Percentiles rank a stretch among this genome's conserved stretches.
Conservation (phyloP, 2,888 invertebrate species). For the Dryobota labecula region DNA sequence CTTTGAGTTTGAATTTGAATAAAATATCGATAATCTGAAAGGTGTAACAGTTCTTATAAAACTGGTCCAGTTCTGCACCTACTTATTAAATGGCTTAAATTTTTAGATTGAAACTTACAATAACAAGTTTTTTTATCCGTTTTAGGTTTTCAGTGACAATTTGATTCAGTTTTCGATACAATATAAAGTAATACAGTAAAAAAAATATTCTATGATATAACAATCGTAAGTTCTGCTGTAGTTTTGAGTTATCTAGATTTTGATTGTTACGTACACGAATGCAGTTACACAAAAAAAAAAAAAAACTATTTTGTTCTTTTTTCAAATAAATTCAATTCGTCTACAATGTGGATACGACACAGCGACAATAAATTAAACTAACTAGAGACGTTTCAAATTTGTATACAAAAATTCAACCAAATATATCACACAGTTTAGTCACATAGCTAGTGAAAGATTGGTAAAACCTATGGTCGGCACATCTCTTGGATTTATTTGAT, state of each 20-base stretch:
- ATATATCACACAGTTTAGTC: too few species aligned
- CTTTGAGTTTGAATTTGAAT: background rate
- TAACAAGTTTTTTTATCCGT: background rate
- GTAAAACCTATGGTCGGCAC: too few species aligned
- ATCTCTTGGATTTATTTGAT: too few species aligned
- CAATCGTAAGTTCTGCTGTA: too few species aligned
- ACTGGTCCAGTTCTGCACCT: background rate
- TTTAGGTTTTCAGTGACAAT: constrained; percentile 27
- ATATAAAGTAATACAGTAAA: background rate
- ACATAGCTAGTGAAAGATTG: too few species aligned
- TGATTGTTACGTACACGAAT: background rate
- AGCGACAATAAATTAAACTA: too few species aligned
- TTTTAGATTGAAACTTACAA: background rate
- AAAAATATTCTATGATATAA: constrained; percentile 12
- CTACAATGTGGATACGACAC: too few species aligned
- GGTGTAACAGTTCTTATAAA: background rate
- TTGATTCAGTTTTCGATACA: constrained; percentile 17
- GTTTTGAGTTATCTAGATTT: background rate
- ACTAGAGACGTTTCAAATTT: too few species aligned
- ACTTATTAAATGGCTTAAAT: background rate
- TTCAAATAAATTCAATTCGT: background rate
- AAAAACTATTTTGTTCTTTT: background rate
- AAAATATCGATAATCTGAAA: background rate
- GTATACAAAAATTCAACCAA: too few species aligned
- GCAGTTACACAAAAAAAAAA: too few species aligned